These are phyloP conservation scores for Ecliptopera silaceata DNA, from an alignment of 2,888 invertebrate genomes.

Conservation along the genomic window DNA sequence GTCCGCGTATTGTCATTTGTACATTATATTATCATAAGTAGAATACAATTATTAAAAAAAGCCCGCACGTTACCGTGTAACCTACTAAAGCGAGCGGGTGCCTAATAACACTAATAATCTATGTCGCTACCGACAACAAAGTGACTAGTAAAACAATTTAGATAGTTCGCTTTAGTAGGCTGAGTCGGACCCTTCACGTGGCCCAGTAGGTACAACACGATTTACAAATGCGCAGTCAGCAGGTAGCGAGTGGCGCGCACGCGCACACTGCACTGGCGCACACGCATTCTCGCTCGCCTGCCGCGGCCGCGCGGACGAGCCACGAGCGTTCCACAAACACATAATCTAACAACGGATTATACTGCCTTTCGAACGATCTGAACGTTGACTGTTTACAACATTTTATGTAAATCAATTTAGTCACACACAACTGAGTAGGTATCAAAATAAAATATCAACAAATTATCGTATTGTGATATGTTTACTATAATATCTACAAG, in stretches of 20 bases:
- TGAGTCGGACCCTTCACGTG: conserved; percentile 5
- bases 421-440: neutral
- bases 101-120: conserved; percentile 9
- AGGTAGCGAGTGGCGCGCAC: neutral
- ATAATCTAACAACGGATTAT: neutral
- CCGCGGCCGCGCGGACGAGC: no score
- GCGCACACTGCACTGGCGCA: no score
- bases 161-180: conserved; percentile 24
- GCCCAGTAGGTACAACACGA: neutral
- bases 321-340: neutral
- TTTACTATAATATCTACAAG: conserved; percentile 35
- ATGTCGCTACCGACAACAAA: conserved; percentile 14
- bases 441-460: conserved; percentile 21
- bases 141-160: conserved; percentile 25
- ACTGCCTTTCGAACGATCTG: neutral
- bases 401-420: conserved; percentile 2
- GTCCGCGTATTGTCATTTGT: conserved; percentile 27
- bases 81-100: conserved; percentile 26
- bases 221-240: neutral
- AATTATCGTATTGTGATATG: conserved; percentile 37
- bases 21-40: conserved; percentile 19
- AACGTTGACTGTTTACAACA: conserved; percentile 12
- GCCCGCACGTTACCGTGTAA: conserved; percentile 23
- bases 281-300: no score
- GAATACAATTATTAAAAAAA: conserved; percentile 19